phyloP scores from a whole-genome alignment of 2,888 invertebrate species.

The Cosmia pyralina region DNA sequence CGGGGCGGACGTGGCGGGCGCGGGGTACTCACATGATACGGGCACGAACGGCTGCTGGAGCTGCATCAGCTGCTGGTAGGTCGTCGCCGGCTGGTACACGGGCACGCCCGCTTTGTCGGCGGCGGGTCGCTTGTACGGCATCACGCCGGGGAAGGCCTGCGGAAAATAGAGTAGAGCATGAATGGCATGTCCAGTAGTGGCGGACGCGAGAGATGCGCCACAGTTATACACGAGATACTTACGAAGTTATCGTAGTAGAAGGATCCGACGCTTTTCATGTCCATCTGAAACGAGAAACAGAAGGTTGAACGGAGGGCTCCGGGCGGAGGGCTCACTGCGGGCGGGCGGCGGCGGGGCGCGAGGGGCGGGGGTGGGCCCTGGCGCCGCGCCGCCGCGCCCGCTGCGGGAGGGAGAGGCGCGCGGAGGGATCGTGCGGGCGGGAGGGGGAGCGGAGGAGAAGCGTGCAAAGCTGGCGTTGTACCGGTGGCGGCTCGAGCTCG shows the following conservation, averaged over 20 bases:
- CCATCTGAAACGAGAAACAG: slow-evolving; percentile 95
- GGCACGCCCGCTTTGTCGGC: slow-evolving; percentile 99
- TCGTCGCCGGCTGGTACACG: slow-evolving; percentile 97
- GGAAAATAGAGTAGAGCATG: slow-evolving; percentile 56
- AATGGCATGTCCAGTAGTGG: slow-evolving; percentile 19
- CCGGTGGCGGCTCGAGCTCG: slow-evolving; percentile 94
- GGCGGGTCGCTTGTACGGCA: slow-evolving; percentile 98
- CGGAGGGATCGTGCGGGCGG: slow-evolving; percentile 79
- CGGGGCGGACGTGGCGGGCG: slow-evolving; percentile 92
- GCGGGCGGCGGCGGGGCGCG: slow-evolving; percentile 79
- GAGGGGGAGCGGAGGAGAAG: slow-evolving; percentile 84
- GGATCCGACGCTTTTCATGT: slow-evolving; percentile 98
- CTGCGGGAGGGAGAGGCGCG: slow-evolving; percentile 75
- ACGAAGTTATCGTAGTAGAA: slow-evolving; percentile 99
- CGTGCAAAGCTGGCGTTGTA: slow-evolving; percentile 94
- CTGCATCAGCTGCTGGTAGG: slow-evolving; percentile 98
- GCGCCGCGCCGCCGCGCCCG: slow-evolving; percentile 74
- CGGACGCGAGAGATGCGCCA: slow-evolving; percentile 16
- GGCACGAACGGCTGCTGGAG: slow-evolving; percentile 98
- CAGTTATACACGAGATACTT: slow-evolving; percentile 90
- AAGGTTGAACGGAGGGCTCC: slow-evolving; percentile 80
- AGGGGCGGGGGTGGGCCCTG: slow-evolving; percentile 81
- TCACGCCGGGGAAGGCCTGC: slow-evolving; percentile 98
- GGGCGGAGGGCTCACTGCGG: slow-evolving; percentile 70
- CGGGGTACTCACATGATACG: slow-evolving; percentile 99